Evolutionary conservation across 2,797 vertebrate genomes (phyloP), one percentile per base, ranked within the genome.

Genomic region (Helostoma temminkii): DNA sequence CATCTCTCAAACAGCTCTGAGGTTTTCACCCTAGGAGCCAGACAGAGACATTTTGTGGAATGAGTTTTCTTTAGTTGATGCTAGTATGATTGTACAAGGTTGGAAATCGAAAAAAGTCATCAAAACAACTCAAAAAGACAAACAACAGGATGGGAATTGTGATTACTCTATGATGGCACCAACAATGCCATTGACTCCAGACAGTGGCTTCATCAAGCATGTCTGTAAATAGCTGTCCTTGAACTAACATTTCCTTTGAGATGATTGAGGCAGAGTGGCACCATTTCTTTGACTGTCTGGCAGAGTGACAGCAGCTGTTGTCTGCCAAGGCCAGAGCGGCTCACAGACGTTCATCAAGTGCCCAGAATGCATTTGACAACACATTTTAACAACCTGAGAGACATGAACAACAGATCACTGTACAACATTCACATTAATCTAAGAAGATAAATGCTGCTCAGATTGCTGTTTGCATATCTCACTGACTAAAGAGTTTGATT

Each of bases 1-100:
- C 98, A 99, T 68, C 98, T 94, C 84, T 99, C 98, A 83, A 99
- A 99, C 88, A 99, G 91, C 61, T 99, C 98, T 0, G 96, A 96
- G 65, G 97, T 97, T 90, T 98, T 99, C 80, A 99, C 96, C 97
- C 98, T 99, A 82, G 59, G 61, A 79, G 76, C 83, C 63, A 87
- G 62, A 79, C 76, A 76, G 52, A 90, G 69, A 88, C 57, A 85
- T 59, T 68, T n/a, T 71, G 72, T 74, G 61, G 61, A 48, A 79
- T 86, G 53, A 90, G 60, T 67, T 43, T 80, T 85, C 73, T 82
- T 66, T 63, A 21, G 66, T 56, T 68, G 65, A 45, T 45, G n/a
- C n/a, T n/a, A n/a, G n/a, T 61, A 58, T 60, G 62, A 78, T 46
- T 85, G 81, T 86, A 74, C 39, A 62, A 24, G 54, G 58, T 32